Conservation (phyloP, 2,888 invertebrate genomes). For the Caenorhabditis doughertyi region DNA sequence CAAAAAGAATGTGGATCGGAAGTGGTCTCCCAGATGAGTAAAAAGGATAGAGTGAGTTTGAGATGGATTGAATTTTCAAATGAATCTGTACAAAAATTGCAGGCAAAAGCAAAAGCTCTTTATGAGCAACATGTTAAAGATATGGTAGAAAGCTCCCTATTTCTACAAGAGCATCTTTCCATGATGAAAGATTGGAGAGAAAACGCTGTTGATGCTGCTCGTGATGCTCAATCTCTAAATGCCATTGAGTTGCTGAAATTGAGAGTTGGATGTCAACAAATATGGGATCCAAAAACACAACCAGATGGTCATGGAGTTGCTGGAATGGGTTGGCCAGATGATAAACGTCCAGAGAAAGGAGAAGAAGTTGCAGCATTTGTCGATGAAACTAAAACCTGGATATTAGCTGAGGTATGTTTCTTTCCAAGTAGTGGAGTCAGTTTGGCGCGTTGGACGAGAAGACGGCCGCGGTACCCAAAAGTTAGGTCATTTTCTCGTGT, state of each 20-base stretch:
- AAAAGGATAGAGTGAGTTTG: constrained; percentile 12
- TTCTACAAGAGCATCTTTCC: neutral
- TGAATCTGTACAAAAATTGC: neutral
- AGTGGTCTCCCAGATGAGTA: neutral
- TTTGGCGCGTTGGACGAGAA: neutral
- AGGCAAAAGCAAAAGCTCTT: constrained; percentile 9
- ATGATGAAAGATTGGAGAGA: constrained; percentile 5
- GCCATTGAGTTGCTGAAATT: constrained; percentile 6
- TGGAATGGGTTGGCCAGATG: constrained; percentile 18
- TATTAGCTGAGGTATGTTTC: constrained; percentile 39
- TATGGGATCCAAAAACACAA: neutral
- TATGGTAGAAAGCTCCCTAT: neutral
- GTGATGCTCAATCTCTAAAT: neutral
- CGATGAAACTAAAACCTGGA: constrained; percentile 42
- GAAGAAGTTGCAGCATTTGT: constrained; percentile 46
- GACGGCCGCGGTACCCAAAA: neutral
- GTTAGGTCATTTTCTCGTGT: neutral
- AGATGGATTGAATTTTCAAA: no score
- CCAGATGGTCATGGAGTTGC: constrained; percentile 16
- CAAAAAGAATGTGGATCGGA: constrained; percentile 4
- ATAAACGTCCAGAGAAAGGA: constrained; percentile 6
- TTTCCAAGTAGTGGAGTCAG: neutral
- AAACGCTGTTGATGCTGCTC: neutral
- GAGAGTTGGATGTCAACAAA: constrained; percentile 27
- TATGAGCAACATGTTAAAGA: neutral